These are phyloP conservation scores for Eristalis tenax DNA, from an alignment of 2,888 invertebrate species.

Conservation along the genomic window DNA sequence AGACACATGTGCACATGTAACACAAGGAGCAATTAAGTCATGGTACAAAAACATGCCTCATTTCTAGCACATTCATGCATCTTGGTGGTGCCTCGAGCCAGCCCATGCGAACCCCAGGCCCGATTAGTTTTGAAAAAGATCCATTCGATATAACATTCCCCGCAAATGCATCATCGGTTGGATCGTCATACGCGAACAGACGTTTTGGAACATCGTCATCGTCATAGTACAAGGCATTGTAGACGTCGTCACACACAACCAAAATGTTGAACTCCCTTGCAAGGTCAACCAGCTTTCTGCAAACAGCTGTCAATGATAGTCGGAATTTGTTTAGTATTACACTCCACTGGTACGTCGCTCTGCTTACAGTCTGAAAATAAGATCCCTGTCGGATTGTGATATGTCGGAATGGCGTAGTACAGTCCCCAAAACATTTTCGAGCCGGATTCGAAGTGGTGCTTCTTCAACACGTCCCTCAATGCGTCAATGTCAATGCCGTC, in stretches of 20 bases:
- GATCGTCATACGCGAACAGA: constrained; percentile 83
- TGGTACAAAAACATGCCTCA: constrained; percentile 73
- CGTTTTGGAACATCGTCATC: constrained; percentile 81
- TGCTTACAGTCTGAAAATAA: constrained; percentile 81
- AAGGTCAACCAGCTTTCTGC: constrained; percentile 80
- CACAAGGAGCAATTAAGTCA: not conserved
- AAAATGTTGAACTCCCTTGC: constrained; percentile 81
- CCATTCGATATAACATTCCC: constrained; percentile 85
- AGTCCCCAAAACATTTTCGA: constrained; percentile 83
- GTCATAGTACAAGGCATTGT: constrained; percentile 84
- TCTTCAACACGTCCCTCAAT: constrained; percentile 80
- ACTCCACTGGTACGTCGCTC: constrained; percentile 5
- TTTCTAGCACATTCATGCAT: constrained; percentile 79
- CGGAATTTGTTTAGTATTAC: constrained; percentile 10
- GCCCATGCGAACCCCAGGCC: constrained; percentile 85
- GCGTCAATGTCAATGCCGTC: constrained; percentile 82
- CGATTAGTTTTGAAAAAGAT: constrained; percentile 85
- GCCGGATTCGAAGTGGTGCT: constrained; percentile 77
- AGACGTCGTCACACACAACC: constrained; percentile 85
- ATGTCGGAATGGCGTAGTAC: constrained; percentile 84
- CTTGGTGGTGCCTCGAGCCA: constrained; percentile 84
- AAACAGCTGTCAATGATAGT: constrained; percentile 76
- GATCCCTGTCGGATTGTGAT: constrained; percentile 85
- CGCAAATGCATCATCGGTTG: constrained; percentile 78
- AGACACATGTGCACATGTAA: not conserved